Conservation (phyloP, 2,888 invertebrate genomes). For the Phaonia tiefii region DNA sequence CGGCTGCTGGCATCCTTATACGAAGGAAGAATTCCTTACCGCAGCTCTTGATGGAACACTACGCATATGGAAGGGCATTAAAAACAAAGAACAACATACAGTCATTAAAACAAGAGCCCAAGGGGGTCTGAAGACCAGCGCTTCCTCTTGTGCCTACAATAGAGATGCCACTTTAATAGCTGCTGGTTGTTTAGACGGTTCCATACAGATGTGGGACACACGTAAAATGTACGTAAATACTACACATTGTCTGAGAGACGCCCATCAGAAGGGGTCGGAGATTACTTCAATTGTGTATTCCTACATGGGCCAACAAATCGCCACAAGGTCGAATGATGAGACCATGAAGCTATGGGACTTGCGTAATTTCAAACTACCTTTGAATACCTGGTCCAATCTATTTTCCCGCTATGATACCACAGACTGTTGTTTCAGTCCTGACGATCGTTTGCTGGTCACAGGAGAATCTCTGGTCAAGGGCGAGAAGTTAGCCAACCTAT, state of each 20-base stretch:
- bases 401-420: conserved; percentile 93
- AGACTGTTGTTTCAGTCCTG: conserved; percentile 90
- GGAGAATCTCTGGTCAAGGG: conserved; percentile 90
- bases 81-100: conserved; percentile 88
- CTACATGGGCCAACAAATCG: conserved; percentile 85
- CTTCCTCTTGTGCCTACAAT: conserved; percentile 91
- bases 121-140: conserved; percentile 92
- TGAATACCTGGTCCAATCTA: conserved; percentile 86
- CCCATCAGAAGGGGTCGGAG: conserved; percentile 90
- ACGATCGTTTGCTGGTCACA: conserved; percentile 93
- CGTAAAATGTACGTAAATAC: conserved; percentile 95
- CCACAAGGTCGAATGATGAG: conserved; percentile 94
- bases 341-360: conserved; percentile 98
- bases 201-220: conserved; percentile 96
- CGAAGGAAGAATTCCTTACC: conserved; percentile 95
- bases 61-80: conserved; percentile 93
- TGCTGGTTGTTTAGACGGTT: conserved; percentile 95
- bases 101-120: conserved; percentile 93
- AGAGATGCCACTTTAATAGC: conserved; percentile 93
- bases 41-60: conserved; percentile 96
- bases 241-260: conserved; percentile 87
- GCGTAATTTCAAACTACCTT: conserved; percentile 88
- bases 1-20: conserved; percentile 96
- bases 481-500: conserved; percentile 84
- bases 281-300: conserved; percentile 93